These are phyloP conservation scores for Sesia bembeciformis DNA, from an alignment of 2,888 invertebrate genomes.

Conservation along the genomic window DNA sequence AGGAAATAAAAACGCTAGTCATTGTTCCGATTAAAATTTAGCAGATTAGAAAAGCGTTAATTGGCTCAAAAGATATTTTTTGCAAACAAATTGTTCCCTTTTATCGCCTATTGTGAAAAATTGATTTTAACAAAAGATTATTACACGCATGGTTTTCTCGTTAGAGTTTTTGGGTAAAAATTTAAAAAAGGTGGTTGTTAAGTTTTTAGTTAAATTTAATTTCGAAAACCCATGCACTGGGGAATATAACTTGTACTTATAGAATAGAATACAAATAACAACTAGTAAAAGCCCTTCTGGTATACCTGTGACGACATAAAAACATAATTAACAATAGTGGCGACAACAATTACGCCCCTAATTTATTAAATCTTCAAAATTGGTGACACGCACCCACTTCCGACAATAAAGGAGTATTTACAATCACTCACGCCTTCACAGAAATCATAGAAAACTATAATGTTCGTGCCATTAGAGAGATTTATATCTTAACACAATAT, in stretches of 20 bases:
- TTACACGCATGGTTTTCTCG: slow-evolving; percentile 21
- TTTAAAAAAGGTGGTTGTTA: background rate
- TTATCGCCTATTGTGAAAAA: slow-evolving; percentile 43
- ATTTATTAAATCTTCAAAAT: slow-evolving; percentile 11
- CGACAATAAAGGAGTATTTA: slow-evolving; percentile 31
- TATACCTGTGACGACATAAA: no score
- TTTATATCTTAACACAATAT: slow-evolving; percentile 55
- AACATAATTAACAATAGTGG: no score
- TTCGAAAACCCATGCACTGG: no score
- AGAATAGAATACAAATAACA: no score
- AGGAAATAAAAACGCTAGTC: background rate
- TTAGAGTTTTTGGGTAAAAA: slow-evolving; percentile 12
- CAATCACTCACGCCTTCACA: slow-evolving; percentile 46
- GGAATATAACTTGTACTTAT: no score
- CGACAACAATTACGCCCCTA: background rate
- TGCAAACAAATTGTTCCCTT: slow-evolving; percentile 19
- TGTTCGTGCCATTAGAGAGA: slow-evolving; percentile 61
- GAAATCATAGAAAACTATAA: slow-evolving; percentile 15
- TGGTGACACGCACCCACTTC: slow-evolving; percentile 38
- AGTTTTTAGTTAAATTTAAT: background rate
- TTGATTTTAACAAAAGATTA: slow-evolving; percentile 37
- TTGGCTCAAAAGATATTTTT: slow-evolving; percentile 19
- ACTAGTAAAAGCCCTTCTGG: no score
- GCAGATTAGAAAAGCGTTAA: slow-evolving; percentile 20
- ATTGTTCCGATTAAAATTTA: background rate